A percentile compares a stretch with the other conserved stretches of the same genome.
Evolutionary conservation across 2,888 invertebrate species (phyloP).

Genomic region (Melanchra persicariae): DNA sequence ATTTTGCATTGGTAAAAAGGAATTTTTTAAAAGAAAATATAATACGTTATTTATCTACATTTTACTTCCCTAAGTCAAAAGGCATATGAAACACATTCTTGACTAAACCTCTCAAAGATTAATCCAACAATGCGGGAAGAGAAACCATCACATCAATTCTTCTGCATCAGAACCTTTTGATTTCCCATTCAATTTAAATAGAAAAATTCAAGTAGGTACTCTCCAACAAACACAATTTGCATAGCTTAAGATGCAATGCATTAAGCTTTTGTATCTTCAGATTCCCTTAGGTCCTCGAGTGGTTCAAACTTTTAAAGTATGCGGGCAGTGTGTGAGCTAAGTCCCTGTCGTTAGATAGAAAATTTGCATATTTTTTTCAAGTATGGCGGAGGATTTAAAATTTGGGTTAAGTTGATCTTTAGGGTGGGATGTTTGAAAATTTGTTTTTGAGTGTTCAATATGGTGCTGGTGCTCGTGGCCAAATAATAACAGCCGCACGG

Average conservation of each 20-base stretch:
- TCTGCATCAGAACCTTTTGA: constrained; percentile 49
- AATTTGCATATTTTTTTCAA: constrained; percentile 75
- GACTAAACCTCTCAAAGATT: constrained; percentile 16
- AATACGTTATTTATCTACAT: too few species aligned
- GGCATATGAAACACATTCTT: background rate
- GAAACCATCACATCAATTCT: constrained; percentile 27
- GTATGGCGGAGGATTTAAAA: constrained; percentile 51
- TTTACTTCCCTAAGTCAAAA: background rate
- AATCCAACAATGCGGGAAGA: constrained; percentile 43
- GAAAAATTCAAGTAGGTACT: constrained; percentile 58
- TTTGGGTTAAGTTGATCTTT: constrained; percentile 64
- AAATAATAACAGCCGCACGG: too few species aligned
- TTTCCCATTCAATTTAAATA: constrained; percentile 61
- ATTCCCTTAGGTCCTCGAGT: constrained; percentile 57
- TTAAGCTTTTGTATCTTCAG: constrained; percentile 61
- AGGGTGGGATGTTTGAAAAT: constrained; percentile 1
- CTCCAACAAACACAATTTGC: constrained; percentile 66
- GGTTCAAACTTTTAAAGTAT: constrained; percentile 75
- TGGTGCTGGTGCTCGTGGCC: constrained; percentile 47
- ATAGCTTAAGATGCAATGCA: constrained; percentile 60
- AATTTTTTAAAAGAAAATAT: background rate
- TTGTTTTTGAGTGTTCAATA: constrained; percentile 4
- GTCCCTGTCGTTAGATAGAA: constrained; percentile 69
- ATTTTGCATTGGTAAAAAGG: too few species aligned
- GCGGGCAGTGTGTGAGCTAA: constrained; percentile 80